Percentiles rank a stretch among this genome's conserved stretches.
Conservation (phyloP, 1,140 invertebrate species). For the Drosophila murphyi region DNA sequence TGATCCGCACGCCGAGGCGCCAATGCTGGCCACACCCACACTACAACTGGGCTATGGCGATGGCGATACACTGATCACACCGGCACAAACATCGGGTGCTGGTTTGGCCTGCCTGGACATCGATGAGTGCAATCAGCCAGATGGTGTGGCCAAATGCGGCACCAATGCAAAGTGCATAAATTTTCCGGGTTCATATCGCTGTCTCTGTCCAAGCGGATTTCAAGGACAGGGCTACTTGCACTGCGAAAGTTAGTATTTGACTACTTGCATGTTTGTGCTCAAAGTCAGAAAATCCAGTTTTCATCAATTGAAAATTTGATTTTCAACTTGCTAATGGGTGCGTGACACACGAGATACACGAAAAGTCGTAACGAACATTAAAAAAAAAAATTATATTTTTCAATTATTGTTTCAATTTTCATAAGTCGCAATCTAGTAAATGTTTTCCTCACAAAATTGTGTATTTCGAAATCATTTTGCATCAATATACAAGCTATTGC, state of each 20-base stretch:
- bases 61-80: slow-evolving; percentile 48
- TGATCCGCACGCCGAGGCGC: slow-evolving; percentile 63
- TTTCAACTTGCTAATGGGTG: not conserved
- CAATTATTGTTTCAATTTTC: too few species aligned
- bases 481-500: too few species aligned
- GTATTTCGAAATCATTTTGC: too few species aligned
- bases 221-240: slow-evolving; percentile 94
- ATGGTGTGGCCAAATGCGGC: slow-evolving; percentile 89
- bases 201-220: slow-evolving; percentile 93
- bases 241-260: slow-evolving; percentile 92
- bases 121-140: slow-evolving; percentile 90
- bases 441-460: too few species aligned
- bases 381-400: not conserved
- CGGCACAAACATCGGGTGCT: slow-evolving; percentile 59
- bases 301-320: not conserved
- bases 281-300: slow-evolving; percentile 22
- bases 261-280: slow-evolving; percentile 40
- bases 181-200: slow-evolving; percentile 95
- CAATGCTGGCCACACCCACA: slow-evolving; percentile 37
- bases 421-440: too few species aligned
- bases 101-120: slow-evolving; percentile 86
- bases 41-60: slow-evolving; percentile 64
- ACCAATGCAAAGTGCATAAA: slow-evolving; percentile 96
- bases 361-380: not conserved
- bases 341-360: not conserved